Percentiles rank a stretch among this genome's conserved stretches.
phyloP scores from a whole-genome alignment of 2,797 vertebrate genomes.

The Acanthurus leucopareius region DNA sequence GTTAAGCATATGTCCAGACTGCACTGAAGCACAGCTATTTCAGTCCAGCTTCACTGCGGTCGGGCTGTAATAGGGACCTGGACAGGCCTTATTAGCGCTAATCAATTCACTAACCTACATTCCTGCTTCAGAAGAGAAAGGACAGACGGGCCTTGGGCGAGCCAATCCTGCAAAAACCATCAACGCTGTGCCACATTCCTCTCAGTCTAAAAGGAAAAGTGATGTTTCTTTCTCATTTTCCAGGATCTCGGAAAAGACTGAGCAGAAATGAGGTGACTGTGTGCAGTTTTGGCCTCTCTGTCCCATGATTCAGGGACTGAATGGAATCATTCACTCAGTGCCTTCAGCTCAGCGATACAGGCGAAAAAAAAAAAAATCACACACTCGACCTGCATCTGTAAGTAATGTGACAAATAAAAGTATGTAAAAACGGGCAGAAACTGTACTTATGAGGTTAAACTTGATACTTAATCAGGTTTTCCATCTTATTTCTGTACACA shows the following conservation, averaged over 20 bases:
- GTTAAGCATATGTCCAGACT: constrained; percentile 72
- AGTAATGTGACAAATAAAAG: constrained; percentile 8
- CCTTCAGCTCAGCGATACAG: constrained; percentile 32
- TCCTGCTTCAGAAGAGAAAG: constrained; percentile 66
- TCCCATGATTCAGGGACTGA: constrained; percentile 42
- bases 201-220: constrained; percentile 69
- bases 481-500: neutral
- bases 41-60: constrained; percentile 60
- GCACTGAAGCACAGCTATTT: constrained; percentile 50
- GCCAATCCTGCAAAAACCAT: constrained; percentile 75
- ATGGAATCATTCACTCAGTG: constrained; percentile 63
- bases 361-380: constrained; percentile 61
- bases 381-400: constrained; percentile 37
- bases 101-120: constrained; percentile 80
- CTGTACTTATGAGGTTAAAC: constrained; percentile 4
- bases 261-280: constrained; percentile 62
- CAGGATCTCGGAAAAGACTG: constrained; percentile 66
- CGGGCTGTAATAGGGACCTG: constrained; percentile 53
- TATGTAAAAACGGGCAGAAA: neutral
- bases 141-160: constrained; percentile 62
- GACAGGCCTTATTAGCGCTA: constrained; percentile 66
- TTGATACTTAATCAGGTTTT: neutral
- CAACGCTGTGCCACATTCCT: constrained; percentile 77
- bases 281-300: constrained; percentile 43
- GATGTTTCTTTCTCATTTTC: constrained; percentile 71